A percentile compares a stretch with the other conserved stretches of the same genome.
Evolutionary conservation across 2,113 vertebrate species (phyloP).

Genomic region (Macquaria australasica): DNA sequence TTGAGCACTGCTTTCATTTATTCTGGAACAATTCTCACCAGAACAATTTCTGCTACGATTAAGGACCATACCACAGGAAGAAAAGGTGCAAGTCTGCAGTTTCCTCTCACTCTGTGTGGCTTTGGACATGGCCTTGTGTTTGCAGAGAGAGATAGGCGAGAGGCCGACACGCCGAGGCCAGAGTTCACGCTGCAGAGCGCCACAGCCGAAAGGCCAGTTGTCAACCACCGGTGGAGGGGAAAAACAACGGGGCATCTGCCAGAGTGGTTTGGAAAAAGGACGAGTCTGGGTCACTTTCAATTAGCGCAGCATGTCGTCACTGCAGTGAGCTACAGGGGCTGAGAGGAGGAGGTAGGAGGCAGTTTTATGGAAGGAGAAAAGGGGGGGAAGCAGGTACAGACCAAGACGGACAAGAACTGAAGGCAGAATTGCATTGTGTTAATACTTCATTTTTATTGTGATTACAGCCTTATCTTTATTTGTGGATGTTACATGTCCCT

Average conservation of each 20-base stretch:
- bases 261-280: slow-evolving; percentile 69
- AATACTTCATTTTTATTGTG: too few relatives aligned
- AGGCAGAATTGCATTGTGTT: background rate
- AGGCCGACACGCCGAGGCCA: slow-evolving; percentile 38
- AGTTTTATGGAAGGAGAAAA: slow-evolving; percentile 10
- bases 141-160: slow-evolving; percentile 30
- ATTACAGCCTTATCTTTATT: background rate
- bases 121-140: slow-evolving; percentile 41
- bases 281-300: slow-evolving; percentile 81
- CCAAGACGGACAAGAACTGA: background rate
- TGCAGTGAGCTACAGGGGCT: slow-evolving; percentile 47
- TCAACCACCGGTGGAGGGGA: slow-evolving; percentile 65
- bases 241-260: slow-evolving; percentile 65
- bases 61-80: background rate
- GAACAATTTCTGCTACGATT: background rate
- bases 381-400: slow-evolving; percentile 13
- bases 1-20: slow-evolving; percentile 11
- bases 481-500: background rate
- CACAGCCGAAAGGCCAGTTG: slow-evolving; percentile 78
- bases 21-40: background rate
- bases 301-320: slow-evolving; percentile 73
- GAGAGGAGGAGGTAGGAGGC: slow-evolving; percentile 22
- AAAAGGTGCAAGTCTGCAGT: slow-evolving; percentile 48
- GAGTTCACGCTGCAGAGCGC: slow-evolving; percentile 57
- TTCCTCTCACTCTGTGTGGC: slow-evolving; percentile 30